Percentiles rank a stretch among this genome's conserved stretches.
Conservation (phyloP, 2,888 invertebrate genomes). For the Diabrotica balteata region DNA sequence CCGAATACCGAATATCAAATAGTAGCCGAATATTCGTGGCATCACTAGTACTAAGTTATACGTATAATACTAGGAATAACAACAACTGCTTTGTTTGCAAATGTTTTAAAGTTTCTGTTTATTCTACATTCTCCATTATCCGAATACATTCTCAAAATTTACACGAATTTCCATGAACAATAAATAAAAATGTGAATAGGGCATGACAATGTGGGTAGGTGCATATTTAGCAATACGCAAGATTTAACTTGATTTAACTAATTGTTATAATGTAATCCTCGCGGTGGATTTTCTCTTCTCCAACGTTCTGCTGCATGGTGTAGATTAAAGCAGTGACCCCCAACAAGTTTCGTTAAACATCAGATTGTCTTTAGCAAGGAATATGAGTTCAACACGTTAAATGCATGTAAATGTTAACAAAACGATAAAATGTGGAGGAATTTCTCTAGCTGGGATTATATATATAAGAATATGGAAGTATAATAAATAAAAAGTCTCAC, state of each 20-base stretch:
- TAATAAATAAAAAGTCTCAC: no score
- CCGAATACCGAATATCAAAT: no score
- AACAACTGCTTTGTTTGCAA: no score
- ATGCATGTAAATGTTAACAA: background rate
- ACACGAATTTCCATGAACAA: background rate
- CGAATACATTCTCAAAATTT: no score
- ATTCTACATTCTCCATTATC: no score
- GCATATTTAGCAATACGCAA: slow-evolving; percentile 39
- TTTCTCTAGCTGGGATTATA: no score
- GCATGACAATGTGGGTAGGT: slow-evolving; percentile 3
- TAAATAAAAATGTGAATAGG: slow-evolving; percentile 1
- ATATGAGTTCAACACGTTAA: background rate
- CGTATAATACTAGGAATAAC: no score
- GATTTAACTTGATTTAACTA: slow-evolving; percentile 53
- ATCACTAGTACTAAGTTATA: no score
- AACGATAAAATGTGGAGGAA: background rate
- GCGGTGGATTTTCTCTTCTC: slow-evolving; percentile 41
- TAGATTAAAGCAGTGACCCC: slow-evolving; percentile 34
- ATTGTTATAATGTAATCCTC: slow-evolving; percentile 50
- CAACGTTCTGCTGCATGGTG: slow-evolving; percentile 23
- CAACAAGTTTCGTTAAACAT: slow-evolving; percentile 35
- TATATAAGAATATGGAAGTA: background rate
- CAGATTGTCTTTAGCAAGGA: background rate
- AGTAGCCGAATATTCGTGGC: no score
- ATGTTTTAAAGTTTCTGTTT: no score